Conservation (phyloP, 1,140 invertebrate species). For the Procambarus virginalis region DNA sequence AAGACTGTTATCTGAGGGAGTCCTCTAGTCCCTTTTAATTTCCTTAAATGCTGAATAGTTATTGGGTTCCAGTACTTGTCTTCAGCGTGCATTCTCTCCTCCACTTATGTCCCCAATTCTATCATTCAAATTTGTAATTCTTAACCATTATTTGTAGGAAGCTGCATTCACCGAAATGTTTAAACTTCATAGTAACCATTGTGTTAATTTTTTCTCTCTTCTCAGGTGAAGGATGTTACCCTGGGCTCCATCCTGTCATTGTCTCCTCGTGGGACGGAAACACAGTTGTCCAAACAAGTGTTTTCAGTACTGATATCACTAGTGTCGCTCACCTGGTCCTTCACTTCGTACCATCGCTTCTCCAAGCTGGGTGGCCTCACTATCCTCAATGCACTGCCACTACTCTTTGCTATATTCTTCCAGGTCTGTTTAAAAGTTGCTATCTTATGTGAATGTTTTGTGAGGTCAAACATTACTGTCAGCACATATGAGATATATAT, state of each 20-base stretch:
- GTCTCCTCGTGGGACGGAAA: slow-evolving; percentile 60
- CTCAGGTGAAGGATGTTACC: slow-evolving; percentile 67
- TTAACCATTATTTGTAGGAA: no score
- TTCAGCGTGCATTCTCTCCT: no score
- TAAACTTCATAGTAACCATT: neutral
- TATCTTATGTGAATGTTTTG: no score
- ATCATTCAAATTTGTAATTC: no score
- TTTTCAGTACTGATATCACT: slow-evolving; percentile 70
- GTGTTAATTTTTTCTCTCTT: neutral
- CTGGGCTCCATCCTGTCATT: slow-evolving; percentile 66
- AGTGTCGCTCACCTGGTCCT: slow-evolving; percentile 69
- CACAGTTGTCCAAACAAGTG: slow-evolving; percentile 68
- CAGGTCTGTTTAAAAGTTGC: slow-evolving; percentile 45
- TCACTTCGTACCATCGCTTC: slow-evolving; percentile 70
- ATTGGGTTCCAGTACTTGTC: no score
- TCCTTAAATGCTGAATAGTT: no score
- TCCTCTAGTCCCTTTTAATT: no score
- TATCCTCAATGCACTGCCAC: slow-evolving; percentile 68
- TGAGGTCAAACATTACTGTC: no score
- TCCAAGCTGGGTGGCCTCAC: slow-evolving; percentile 70
- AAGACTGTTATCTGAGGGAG: no score
- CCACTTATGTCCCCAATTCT: no score
- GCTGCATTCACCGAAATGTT: no score
- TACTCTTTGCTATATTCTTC: slow-evolving; percentile 70
- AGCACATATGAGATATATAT: no score